phyloP scores from a whole-genome alignment of 2,888 invertebrate genomes.

The Poecilobothrus nobilitatus region DNA sequence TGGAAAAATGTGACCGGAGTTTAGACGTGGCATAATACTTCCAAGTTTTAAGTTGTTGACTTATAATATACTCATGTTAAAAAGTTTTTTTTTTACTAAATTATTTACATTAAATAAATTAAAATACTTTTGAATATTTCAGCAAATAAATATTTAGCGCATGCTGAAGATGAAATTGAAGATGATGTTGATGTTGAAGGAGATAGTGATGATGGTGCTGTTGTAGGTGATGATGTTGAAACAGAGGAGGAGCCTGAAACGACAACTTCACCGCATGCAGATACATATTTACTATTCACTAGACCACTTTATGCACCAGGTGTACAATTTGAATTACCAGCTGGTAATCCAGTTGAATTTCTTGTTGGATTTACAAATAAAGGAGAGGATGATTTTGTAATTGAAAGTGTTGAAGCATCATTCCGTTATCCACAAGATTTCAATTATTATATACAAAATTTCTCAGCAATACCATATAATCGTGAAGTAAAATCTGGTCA shows the following conservation, averaged over 20 bases:
- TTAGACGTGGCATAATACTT: conserved; percentile 22
- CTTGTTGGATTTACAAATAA: conserved; percentile 94
- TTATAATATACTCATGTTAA: conserved; percentile 7
- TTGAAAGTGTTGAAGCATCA: conserved; percentile 92
- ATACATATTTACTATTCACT: conserved; percentile 83
- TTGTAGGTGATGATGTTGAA: conserved; percentile 54
- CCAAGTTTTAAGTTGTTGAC: background rate
- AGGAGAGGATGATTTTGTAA: conserved; percentile 79
- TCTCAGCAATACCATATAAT: conserved; percentile 82
- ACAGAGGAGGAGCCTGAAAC: conserved; percentile 49
- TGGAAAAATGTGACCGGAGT: conserved; percentile 18
- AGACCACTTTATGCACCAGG: conserved; percentile 60
- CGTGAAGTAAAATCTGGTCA: conserved; percentile 80
- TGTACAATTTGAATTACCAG: conserved; percentile 59
- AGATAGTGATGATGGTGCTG: conserved; percentile 55
- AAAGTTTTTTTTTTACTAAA: background rate
- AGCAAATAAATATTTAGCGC: conserved; percentile 49
- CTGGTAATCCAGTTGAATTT: conserved; percentile 87
- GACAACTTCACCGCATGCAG: conserved; percentile 80
- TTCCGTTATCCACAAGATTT: conserved; percentile 99
- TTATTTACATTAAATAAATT: no score
- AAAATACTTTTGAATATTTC: conserved; percentile 20
- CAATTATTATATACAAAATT: conserved; percentile 96
- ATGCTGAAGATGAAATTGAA: conserved; percentile 49
- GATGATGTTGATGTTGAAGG: conserved; percentile 65